A percentile compares a stretch with the other conserved stretches of the same genome.
phyloP scores from a whole-genome alignment of 2,888 invertebrate species.

The Phrixothrix hirtus region DNA sequence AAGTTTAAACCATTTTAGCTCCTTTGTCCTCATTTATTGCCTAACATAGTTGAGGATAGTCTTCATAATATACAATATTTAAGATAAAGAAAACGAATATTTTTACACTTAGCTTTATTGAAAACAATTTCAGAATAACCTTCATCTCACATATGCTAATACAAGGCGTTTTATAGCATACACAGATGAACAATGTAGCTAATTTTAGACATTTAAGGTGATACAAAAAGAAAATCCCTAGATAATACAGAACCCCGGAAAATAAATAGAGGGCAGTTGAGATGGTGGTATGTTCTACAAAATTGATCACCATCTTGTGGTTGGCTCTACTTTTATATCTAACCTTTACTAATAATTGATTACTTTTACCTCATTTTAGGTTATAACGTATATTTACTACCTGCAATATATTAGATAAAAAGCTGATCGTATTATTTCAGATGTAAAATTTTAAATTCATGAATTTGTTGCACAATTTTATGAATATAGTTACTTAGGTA shows the following conservation, averaged over 20 bases:
- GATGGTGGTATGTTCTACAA: conserved; percentile 29
- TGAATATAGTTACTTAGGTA: too few species aligned
- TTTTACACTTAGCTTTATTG: too few species aligned
- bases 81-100: background rate
- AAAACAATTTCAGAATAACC: too few species aligned
- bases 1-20: conserved; percentile 28
- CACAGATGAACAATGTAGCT: conserved; percentile 1
- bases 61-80: background rate
- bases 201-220: conserved; percentile 9
- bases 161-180: too few species aligned
- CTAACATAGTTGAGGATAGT: conserved; percentile 10
- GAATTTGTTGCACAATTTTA: too few species aligned
- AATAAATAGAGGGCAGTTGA: conserved; percentile 26
- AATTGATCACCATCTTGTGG: conserved; percentile 33
- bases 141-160: background rate
- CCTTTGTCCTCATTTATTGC: conserved; percentile 26
- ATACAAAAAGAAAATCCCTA: conserved; percentile 4
- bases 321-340: conserved; percentile 33
- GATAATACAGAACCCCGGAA: conserved; percentile 16
- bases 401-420: conserved; percentile 13
- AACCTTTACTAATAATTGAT: conserved; percentile 38
- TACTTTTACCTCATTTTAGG: conserved; percentile 24
- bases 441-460: too few species aligned
- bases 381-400: conserved; percentile 19
- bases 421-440: conserved; percentile 15